phyloP scores from a whole-genome alignment of 2,113 vertebrate genomes.

The Meriones unguiculatus region DNA sequence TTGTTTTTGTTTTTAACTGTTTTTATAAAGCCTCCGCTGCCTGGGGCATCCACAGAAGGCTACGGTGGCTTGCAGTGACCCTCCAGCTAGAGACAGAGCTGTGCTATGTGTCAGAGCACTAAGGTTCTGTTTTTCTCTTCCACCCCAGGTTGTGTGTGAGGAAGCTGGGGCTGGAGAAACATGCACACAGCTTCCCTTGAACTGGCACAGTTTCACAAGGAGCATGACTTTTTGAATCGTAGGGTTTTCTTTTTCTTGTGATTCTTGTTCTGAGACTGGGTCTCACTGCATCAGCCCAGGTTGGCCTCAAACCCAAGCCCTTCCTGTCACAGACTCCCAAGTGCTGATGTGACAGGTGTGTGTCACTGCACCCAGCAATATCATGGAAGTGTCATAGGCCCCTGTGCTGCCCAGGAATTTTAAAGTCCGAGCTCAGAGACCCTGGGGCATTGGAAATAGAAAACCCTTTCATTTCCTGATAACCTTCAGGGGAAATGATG shows the following conservation, averaged over 20 bases:
- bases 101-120: background rate
- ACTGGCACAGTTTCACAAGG: background rate
- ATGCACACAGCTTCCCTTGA: fast-evolving
- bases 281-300: background rate
- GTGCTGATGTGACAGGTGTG: background rate
- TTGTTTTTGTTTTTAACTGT: background rate
- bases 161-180: background rate
- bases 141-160: background rate
- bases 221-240: background rate
- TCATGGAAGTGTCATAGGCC: background rate
- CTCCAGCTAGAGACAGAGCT: background rate
- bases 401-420: background rate
- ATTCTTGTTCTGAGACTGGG: background rate
- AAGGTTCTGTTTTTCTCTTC: background rate
- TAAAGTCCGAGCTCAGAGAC: background rate
- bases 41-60: background rate
- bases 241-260: background rate
- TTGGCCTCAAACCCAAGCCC: background rate
- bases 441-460: background rate
- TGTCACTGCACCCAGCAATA: background rate
- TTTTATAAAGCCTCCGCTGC: slow-evolving; percentile 7
- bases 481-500: background rate
- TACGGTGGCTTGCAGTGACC: background rate
- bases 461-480: background rate
- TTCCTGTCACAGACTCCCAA: background rate